Percentiles rank a stretch among this genome's conserved stretches.
Conservation (phyloP, 2,888 invertebrate genomes). For the Plebejus melissa region DNA sequence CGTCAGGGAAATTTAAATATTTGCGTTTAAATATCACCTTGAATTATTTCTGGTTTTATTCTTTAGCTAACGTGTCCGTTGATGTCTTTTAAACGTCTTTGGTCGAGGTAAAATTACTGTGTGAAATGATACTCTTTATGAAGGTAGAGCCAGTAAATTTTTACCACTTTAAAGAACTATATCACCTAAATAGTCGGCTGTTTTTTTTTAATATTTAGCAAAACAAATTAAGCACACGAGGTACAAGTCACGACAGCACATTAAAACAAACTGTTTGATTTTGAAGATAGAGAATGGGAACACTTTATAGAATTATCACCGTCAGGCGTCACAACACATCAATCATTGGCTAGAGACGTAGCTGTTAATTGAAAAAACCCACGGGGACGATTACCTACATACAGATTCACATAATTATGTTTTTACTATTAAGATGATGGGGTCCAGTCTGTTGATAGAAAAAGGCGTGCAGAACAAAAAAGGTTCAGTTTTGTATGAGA, state of each 20-base stretch:
- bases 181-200: neutral
- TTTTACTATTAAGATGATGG: conserved; percentile 1
- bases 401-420: conserved; percentile 1
- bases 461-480: neutral
- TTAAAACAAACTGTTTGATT: neutral
- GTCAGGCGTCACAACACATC: neutral
- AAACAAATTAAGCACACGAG: neutral
- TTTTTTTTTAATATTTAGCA: neutral
- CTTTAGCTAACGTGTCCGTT: conserved; percentile 18
- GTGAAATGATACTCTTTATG: neutral
- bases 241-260: neutral
- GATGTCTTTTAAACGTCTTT: conserved; percentile 14
- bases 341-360: conserved; percentile 12
- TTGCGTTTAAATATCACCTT: conserved; percentile 33
- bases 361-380: neutral
- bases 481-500: neutral
- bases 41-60: conserved; percentile 33
- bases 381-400: neutral
- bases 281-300: neutral
- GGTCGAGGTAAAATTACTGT: neutral
- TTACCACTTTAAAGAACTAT: neutral
- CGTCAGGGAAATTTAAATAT: conserved; percentile 34
- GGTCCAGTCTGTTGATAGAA: neutral
- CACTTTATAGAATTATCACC: neutral
- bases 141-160: neutral